Evolutionary conservation across 2,113 vertebrate species (phyloP), one percentile per base, ranked within the genome.

Genomic region (Megaceryle maxima): DNA sequence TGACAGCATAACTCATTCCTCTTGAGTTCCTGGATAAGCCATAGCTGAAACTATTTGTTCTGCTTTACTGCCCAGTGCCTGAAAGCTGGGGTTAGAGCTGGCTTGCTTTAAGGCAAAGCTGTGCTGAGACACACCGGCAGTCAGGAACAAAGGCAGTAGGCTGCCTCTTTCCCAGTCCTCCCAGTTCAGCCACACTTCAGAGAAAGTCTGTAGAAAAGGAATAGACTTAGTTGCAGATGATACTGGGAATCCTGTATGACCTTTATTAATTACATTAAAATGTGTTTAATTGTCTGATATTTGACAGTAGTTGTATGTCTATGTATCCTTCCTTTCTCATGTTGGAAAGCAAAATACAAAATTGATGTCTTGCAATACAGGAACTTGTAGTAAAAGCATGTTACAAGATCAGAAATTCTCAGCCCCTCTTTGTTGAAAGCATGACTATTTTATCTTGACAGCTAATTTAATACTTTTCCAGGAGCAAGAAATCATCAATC

Each of bases 1-100:
- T 95, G 92, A 95, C 72, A 83, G 60, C 88, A 90, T 93, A 93
- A 81, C 68, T 94, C 76, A 91, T 91, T 97, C 60, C 70, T 97
- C n/a, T 70, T 69, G 76, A 95, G 91, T 95, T 93, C 76, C 83
- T 88, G 91, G 79, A 92, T 95, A 92, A 93, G 60, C 64, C 9
- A 0, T 88, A 86, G 86, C 88, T 88, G 80, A 95, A 95, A 90
- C 88, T 93, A 69, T 91, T 87, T 93, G 92, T 93, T 96, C 86
- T 79, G 64, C 51, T 95, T 83, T 57, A 67, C 68, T 94, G 88
- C 80, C 90, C 68, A 62, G 56, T 90, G 84, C 68, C 73, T 95
- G 73, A 80, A 88, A 73, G 68, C 76, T 67, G 72, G 83, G 43
- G 68, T 69, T 92, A 86, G 86, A 90, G 37, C 59, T 94, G 66